These are phyloP conservation scores for Lytechinus pictus DNA, from an alignment of 35 echinoderm and acorn worm species.

Conservation along the genomic window DNA sequence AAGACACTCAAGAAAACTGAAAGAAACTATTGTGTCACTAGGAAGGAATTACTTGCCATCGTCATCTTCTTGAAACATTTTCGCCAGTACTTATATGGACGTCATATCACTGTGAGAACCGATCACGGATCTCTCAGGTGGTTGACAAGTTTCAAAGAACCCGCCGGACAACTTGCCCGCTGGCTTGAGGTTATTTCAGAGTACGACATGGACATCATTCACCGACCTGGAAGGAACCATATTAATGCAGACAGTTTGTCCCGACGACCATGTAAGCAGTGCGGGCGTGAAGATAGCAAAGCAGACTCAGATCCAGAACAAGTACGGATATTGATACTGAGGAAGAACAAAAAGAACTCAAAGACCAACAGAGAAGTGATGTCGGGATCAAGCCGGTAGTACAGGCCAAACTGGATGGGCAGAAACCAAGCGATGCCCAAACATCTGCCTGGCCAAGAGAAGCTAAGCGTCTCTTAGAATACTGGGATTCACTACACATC, in stretches of 20 bases:
- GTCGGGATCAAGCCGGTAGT: too few species aligned
- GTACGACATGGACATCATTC: slow-evolving; percentile 23
- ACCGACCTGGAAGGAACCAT: neutral
- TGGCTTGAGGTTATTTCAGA: slow-evolving; percentile 30
- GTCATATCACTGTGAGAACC: slow-evolving; percentile 7
- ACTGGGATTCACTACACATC: too few species aligned
- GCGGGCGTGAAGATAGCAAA: neutral
- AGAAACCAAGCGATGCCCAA: too few species aligned
- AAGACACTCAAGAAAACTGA: neutral
- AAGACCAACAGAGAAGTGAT: too few species aligned
- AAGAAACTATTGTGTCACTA: slow-evolving; percentile 10
- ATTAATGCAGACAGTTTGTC: neutral
- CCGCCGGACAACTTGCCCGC: neutral
- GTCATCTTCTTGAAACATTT: neutral
- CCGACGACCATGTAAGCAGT: slow-evolving; percentile 28
- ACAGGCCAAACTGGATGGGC: too few species aligned
- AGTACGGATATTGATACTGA: neutral
- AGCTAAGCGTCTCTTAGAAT: too few species aligned
- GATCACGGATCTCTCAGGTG: slow-evolving; percentile 16
- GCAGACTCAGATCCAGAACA: neutral
- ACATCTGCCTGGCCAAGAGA: too few species aligned
- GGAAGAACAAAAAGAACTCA: neutral
- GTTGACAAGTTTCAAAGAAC: slow-evolving; percentile 39
- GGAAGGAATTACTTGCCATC: slow-evolving; percentile 17
- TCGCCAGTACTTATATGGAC: neutral